These are phyloP conservation scores for Pluvialis apricaria DNA, from an alignment of 2,113 vertebrate genomes.

Conservation along the genomic window DNA sequence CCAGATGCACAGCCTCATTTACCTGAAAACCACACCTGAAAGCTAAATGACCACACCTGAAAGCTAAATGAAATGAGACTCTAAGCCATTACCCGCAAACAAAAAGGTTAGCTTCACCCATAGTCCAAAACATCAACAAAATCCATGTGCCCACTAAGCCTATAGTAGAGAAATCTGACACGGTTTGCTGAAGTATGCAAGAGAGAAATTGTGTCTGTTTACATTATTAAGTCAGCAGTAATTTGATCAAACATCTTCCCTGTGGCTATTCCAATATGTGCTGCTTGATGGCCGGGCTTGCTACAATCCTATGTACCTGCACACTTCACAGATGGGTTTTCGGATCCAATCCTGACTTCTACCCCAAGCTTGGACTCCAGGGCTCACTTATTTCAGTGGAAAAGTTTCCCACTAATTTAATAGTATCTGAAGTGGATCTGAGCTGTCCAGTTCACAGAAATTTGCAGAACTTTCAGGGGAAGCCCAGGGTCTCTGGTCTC, in stretches of 20 bases:
- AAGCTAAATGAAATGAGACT: not conserved
- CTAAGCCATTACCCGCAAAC: not conserved
- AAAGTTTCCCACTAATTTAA: not conserved
- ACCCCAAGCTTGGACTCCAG: rapidly evolving
- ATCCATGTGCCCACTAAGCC: not conserved
- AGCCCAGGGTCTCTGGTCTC: not conserved
- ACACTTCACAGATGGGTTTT: not conserved
- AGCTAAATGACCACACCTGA: not conserved
- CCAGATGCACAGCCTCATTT: not conserved
- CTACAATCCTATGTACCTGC: not conserved
- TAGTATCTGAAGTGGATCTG: not conserved
- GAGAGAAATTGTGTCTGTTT: not conserved
- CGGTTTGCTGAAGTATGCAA: not conserved
- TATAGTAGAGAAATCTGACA: not conserved
- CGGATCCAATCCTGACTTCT: not conserved
- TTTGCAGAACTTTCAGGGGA: not conserved
- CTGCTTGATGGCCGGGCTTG: not conserved
- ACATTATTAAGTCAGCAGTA: not conserved
- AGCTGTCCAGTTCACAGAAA: not conserved
- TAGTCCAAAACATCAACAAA: not conserved
- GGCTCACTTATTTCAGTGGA: not conserved
- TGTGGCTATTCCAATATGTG: not conserved
- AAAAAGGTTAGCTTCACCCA: not conserved
- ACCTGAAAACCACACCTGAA: not conserved
- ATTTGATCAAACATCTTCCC: not conserved